phyloP scores from a whole-genome alignment of 1,140 invertebrate species.

The Babylonia areolata region DNA sequence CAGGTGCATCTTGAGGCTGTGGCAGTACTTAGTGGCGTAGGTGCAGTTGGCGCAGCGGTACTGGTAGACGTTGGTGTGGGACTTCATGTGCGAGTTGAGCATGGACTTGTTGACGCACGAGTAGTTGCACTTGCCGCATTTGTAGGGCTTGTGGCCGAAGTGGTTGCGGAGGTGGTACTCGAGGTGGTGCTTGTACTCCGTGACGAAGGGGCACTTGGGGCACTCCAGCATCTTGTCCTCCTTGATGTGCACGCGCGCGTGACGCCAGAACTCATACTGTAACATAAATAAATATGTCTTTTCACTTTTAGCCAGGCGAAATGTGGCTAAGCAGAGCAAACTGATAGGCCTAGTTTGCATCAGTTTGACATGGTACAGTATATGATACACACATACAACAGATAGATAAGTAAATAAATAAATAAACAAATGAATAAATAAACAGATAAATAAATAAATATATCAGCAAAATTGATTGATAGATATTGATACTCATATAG shows the following conservation, averaged over 20 bases:
- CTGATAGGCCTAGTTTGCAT: too few relatives aligned
- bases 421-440: too few relatives aligned
- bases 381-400: too few relatives aligned
- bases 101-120: constrained; percentile 99
- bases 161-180: constrained; percentile 98
- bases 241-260: constrained; percentile 92
- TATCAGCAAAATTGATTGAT: too few relatives aligned
- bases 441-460: too few relatives aligned
- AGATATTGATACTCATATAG: too few relatives aligned
- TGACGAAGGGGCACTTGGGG: constrained; percentile 95
- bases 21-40: constrained; percentile 99
- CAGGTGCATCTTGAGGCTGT: constrained; percentile 96
- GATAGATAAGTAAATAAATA: too few relatives aligned
- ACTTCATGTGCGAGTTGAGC: constrained; percentile 99
- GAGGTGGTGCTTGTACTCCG: constrained; percentile 98
- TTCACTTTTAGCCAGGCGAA: too few relatives aligned
- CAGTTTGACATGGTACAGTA: too few relatives aligned
- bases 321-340: too few relatives aligned
- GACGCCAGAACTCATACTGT: constrained; percentile 92
- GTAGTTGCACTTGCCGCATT: constrained; percentile 86
- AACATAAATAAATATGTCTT: too few relatives aligned
- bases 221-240: constrained; percentile 94
- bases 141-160: constrained; percentile 96
- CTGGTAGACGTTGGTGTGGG: constrained; percentile 97
- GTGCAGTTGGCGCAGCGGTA: constrained; percentile 95